Base-by-base conservation (phyloP, 2,888 invertebrate species). In the Mesochorus sp. region DNA sequence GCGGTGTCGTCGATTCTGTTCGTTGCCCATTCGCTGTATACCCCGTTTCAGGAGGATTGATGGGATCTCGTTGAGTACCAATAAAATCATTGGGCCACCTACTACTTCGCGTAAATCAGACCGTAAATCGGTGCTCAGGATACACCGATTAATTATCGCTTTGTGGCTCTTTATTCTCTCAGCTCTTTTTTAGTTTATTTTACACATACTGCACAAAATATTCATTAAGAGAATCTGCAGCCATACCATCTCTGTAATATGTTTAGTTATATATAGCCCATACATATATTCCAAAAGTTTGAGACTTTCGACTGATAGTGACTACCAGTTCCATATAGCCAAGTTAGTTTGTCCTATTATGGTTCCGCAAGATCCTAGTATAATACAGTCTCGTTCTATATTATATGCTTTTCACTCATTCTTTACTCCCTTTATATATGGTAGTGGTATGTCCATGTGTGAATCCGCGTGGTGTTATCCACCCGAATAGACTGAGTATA, bases 111-210 rank as follows among this genome's bases (percentile, higher is more conserved):
- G 78, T 73, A 78, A 72, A 78, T 71, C 66, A 59, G 79, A 76
- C 62, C 68, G 84, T 87, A 86, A 87, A 86, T 87, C 84, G 86
- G 79, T 81, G 76, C 71, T 44, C 26, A 72, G 34, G 82, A 79
- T 79, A 82, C 80, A 84, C 79, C 85, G 82, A 87, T 87, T 86
- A 86, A 87, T 87, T 84, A 81, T 57, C 79, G 55, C 37, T 55
- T 75, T 66, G 14, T 67, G 37, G 70, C 57, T 73, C 49, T 34
- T 21, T 12, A 8, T 26, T n/a, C 12, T 12, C 19, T 26, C 19
- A 24, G 17, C 19, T 17, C 34, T 26, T 42, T 61, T 21, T 39
- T 47, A 14, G 19, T 49, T 14, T 2, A 49, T 12, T 28, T 42
- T 17, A 8, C 42, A 26, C 24, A 21, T 67, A n/a, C 42, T 67